Base-by-base conservation (phyloP, 2,113 vertebrate species). In the Thunnus thynnus region DNA sequence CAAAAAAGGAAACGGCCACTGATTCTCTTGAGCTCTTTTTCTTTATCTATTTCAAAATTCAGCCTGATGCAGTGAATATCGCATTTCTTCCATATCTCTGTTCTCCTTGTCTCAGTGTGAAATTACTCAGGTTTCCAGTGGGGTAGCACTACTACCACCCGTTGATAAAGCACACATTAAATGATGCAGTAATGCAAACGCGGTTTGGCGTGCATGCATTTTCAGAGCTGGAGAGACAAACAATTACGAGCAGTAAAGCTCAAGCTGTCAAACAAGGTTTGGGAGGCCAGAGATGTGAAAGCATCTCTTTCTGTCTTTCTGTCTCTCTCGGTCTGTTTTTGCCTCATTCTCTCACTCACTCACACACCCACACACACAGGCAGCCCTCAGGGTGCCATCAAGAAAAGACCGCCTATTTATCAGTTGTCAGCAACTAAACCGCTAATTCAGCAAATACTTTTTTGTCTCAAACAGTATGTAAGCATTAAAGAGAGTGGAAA, bases 381-480 rank as follows among this genome's bases (percentile, higher is more conserved):
- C 80, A 88, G 81, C 91, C 92, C 93, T 92, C 88, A 30, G 91
- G 93, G 91, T 89, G 92, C 90, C 93, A 86, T 94, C 92, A 89
- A 86, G 85, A 88, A 90, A 92, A 91, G 86, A 76, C 89, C 71
- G 76, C 77, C 75, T 90, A 91, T 95, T 94, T 94, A 94, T 95
- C 93, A 93, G 86, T 83, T 92, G 89, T 94, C 95, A 95, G 93
- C 91, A 95, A 91, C 88, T 89, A 94, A 94, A 93, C 78, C 72
- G 51, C 79, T 90, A 89, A 92, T 92, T 94, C 94, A 94, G 94
- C 93, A 93, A 87, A 85, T 84, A 67, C 78, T 81, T 88, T 80
- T 92, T 82, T 67, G 85, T 90, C 80, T 89, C 46, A 65, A 85
- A 87, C 78, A 73, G 64, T 68, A 86, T 68, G 76, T 77, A 84